phyloP scores from a whole-genome alignment of 2,888 invertebrate genomes.

The Sussaba pulchella region DNA sequence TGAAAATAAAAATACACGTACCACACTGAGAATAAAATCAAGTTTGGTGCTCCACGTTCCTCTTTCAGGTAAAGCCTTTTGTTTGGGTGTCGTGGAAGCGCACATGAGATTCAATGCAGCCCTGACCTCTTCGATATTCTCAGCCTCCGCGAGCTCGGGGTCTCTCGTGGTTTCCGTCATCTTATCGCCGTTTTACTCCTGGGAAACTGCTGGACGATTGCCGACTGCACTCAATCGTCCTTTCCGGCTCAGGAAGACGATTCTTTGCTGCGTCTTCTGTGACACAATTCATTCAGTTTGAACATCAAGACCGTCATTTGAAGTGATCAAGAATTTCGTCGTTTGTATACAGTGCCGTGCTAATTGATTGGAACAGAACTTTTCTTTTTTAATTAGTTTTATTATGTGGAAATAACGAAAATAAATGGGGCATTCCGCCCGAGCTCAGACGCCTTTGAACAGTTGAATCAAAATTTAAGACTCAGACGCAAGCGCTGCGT shows the following conservation, averaged over 20 bases:
- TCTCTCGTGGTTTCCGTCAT: conserved; percentile 82
- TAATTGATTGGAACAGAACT: no score
- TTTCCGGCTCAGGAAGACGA: conserved; percentile 4
- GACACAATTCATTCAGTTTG: conserved; percentile 43
- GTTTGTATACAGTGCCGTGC: no score
- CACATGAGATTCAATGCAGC: conserved; percentile 78
- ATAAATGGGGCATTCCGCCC: no score
- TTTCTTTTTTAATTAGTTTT: no score
- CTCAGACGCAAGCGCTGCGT: no score
- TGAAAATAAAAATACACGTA: conserved; percentile 62
- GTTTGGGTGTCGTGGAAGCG: conserved; percentile 72
- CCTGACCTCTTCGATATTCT: conserved; percentile 77
- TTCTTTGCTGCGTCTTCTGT: conserved; percentile 11
- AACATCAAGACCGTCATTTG: no score
- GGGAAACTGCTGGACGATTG: background rate
- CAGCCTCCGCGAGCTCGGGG: conserved; percentile 79
- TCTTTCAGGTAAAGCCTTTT: conserved; percentile 88
- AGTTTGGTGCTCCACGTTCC: conserved; percentile 96
- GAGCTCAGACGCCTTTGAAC: no score
- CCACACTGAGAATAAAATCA: conserved; percentile 97
- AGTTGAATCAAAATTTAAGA: no score
- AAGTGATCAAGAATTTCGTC: no score
- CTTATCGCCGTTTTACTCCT: conserved; percentile 19
- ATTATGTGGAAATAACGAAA: no score
- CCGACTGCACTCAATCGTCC: background rate